Percentiles rank a stretch among this genome's conserved stretches.
Evolutionary conservation across 2,113 vertebrate species (phyloP).

Genomic region (Alexandromys fortis): DNA sequence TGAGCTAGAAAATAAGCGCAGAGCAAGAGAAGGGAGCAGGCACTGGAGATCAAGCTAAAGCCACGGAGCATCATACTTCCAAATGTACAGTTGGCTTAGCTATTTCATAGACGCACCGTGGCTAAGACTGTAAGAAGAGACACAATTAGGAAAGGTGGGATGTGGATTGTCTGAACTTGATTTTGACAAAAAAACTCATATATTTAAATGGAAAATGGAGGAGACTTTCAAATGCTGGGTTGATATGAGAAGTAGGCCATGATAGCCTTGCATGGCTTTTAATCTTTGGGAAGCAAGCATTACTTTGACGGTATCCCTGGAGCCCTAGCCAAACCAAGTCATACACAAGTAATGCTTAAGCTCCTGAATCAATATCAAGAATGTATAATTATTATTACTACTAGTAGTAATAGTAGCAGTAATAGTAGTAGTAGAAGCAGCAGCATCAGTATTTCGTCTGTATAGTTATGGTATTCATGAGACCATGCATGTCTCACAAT

Average conservation of each 20-base stretch:
- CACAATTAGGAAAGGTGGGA: not conserved
- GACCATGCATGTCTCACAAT: not conserved
- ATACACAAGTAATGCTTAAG: not conserved
- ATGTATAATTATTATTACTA: not conserved
- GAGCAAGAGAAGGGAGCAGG: not conserved
- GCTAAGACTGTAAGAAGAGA: not conserved
- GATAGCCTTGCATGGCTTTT: not conserved
- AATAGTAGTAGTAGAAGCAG: too few relatives aligned
- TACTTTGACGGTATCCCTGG: not conserved
- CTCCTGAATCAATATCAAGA: not conserved
- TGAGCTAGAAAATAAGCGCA: not conserved
- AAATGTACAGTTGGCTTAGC: not conserved
- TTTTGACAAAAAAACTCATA: constrained; percentile 1
- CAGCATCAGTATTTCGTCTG: too few relatives aligned
- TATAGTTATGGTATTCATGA: not conserved
- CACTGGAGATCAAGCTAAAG: not conserved
- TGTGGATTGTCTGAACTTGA: not conserved
- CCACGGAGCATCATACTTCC: not conserved
- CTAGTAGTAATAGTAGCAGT: too few relatives aligned
- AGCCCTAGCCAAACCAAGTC: not conserved
- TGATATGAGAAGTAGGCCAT: not conserved
- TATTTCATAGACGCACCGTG: not conserved
- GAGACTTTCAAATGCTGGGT: not conserved
- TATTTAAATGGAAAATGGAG: not conserved
- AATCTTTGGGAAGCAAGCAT: not conserved